phyloP scores from a whole-genome alignment of 2,888 invertebrate genomes.

The Asteroscopus sphinx region DNA sequence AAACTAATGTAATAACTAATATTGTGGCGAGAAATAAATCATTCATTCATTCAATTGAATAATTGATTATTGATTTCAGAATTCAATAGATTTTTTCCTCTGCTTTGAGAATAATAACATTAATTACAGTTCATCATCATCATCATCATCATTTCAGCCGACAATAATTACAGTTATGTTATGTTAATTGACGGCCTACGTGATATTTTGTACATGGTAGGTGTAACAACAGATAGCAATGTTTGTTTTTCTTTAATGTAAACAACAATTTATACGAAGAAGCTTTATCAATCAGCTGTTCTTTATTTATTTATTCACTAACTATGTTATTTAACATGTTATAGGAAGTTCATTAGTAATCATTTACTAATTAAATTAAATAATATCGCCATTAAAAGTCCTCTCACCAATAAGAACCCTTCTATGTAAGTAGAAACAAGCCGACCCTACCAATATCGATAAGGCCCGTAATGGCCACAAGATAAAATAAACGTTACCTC shows the following conservation, averaged over 20 bases:
- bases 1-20: too few species aligned
- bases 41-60: too few species aligned
- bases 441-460: slow-evolving; percentile 11
- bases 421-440: slow-evolving; percentile 6
- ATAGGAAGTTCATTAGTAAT: slow-evolving; percentile 28
- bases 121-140: too few species aligned
- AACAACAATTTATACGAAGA: slow-evolving; percentile 31
- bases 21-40: too few species aligned
- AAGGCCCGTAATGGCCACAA: slow-evolving; percentile 10
- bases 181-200: slow-evolving; percentile 41
- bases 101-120: too few species aligned
- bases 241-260: slow-evolving; percentile 29
- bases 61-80: too few species aligned
- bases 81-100: too few species aligned
- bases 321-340: slow-evolving; percentile 17
- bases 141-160: too few species aligned
- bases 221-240: slow-evolving; percentile 10
- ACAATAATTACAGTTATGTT: slow-evolving; percentile 22
- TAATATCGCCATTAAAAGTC: slow-evolving; percentile 2
- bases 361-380: slow-evolving; percentile 13
- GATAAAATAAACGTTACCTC: slow-evolving; percentile 10
- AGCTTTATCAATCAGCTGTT: slow-evolving; percentile 37
- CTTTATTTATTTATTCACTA: slow-evolving; percentile 33
- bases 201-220: slow-evolving; percentile 27
- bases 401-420: slow-evolving; percentile 13